Conservation (phyloP, 2,113 vertebrate species). For the Amphilophus citrinellus region DNA sequence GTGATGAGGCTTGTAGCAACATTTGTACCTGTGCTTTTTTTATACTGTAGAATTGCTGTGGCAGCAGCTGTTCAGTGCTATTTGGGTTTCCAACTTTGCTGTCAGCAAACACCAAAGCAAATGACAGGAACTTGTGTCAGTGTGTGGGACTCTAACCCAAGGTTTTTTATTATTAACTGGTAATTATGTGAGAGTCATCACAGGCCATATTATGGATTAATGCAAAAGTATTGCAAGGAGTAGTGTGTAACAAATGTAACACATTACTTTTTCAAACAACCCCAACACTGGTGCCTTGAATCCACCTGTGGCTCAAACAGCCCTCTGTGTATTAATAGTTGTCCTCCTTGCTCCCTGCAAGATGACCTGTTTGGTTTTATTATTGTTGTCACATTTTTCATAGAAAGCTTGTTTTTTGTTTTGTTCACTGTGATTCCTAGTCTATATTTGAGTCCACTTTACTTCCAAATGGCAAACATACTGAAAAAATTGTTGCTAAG, state of each 20-base stretch:
- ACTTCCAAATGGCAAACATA: too few species aligned
- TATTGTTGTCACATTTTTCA: not conserved
- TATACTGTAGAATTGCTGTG: not conserved
- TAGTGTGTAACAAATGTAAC: not conserved
- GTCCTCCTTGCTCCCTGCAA: not conserved
- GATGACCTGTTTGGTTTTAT: not conserved
- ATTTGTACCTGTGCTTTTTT: not conserved
- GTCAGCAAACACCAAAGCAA: not conserved
- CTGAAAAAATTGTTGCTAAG: too few species aligned
- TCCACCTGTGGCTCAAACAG: not conserved
- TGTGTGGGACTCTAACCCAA: not conserved
- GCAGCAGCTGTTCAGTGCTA: not conserved
- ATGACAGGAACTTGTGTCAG: not conserved
- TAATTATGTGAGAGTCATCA: not conserved
- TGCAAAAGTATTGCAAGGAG: not conserved
- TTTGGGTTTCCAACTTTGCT: not conserved
- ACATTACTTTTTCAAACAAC: fast-evolving
- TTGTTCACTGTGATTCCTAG: not conserved
- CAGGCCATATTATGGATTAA: not conserved
- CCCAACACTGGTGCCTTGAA: not conserved
- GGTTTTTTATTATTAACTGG: not conserved
- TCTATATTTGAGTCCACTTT: not conserved
- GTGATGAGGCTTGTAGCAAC: not conserved
- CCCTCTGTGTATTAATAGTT: not conserved
- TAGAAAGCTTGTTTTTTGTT: fast-evolving